A percentile compares a stretch with the other conserved stretches of the same genome.
Conservation (phyloP, 2,797 vertebrate species). For the Microchirus variegatus region DNA sequence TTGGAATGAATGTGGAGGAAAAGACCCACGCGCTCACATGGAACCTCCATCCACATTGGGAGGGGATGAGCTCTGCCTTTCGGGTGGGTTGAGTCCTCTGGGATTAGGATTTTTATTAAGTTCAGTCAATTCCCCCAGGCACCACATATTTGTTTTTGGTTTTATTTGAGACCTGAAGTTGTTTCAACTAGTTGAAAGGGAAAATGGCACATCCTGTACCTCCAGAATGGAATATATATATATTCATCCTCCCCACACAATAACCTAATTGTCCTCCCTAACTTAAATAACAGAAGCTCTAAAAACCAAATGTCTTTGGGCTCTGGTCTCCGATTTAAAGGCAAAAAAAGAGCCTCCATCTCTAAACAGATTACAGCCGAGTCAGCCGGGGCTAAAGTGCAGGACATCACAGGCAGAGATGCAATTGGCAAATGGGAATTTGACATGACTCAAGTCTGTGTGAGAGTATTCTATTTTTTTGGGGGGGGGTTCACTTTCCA, state of each 20-base stretch:
- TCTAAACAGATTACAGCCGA: slow-evolving; percentile 69
- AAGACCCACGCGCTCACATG: slow-evolving; percentile 3
- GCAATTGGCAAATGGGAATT: slow-evolving; percentile 66
- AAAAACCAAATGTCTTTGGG: slow-evolving; percentile 17
- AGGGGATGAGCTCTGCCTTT: not conserved
- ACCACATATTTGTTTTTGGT: slow-evolving; percentile 11
- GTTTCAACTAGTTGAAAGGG: slow-evolving; percentile 11
- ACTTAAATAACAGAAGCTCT: slow-evolving; percentile 10
- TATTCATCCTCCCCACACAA: not conserved
- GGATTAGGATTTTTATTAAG: slow-evolving; percentile 49
- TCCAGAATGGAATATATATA: not conserved
- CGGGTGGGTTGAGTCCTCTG: slow-evolving; percentile 30
- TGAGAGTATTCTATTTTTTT: slow-evolving; percentile 32
- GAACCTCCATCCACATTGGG: not conserved
- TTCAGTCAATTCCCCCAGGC: slow-evolving; percentile 31
- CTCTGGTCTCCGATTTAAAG: slow-evolving; percentile 41
- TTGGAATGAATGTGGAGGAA: slow-evolving; percentile 31
- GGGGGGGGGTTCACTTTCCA: too few relatives aligned
- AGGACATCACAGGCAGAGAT: slow-evolving; percentile 50
- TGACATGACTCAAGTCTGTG: slow-evolving; percentile 44
- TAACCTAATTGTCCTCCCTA: not conserved
- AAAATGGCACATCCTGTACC: not conserved
- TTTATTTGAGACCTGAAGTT: slow-evolving; percentile 7
- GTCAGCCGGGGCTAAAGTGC: slow-evolving; percentile 45
- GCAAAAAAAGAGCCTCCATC: slow-evolving; percentile 48